These are phyloP conservation scores for Hippoglossus stenolepis DNA, from an alignment of 2,113 vertebrate species.

Conservation along the genomic window DNA sequence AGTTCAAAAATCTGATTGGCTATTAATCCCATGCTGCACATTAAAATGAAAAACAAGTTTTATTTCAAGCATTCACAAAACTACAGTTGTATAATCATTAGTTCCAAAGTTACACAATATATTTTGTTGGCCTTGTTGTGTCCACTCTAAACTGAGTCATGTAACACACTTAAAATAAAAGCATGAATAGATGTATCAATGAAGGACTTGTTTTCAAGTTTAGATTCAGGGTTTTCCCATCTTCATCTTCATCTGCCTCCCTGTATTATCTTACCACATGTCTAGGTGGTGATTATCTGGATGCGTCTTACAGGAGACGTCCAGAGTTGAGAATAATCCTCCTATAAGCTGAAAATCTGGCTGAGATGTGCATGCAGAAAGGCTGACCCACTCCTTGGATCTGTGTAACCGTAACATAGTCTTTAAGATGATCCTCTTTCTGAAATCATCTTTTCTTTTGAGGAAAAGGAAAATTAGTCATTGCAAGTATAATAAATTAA, in stretches of 20 bases:
- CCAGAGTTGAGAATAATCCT: constrained; percentile 67
- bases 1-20: no score
- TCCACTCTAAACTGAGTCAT: not conserved
- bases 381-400: constrained; percentile 45
- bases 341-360: constrained; percentile 70
- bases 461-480: constrained; percentile 33
- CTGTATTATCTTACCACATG: constrained; percentile 54
- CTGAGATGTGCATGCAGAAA: constrained; percentile 47
- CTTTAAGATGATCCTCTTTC: constrained; percentile 53
- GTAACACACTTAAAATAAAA: not conserved
- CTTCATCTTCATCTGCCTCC: constrained; percentile 33
- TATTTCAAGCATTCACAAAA: not conserved
- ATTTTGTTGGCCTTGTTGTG: not conserved
- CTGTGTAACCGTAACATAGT: constrained; percentile 34
- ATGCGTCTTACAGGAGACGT: constrained; percentile 54
- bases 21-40: not conserved
- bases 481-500: not conserved
- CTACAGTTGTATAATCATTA: no score
- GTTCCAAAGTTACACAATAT: not conserved
- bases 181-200: no score
- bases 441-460: constrained; percentile 32
- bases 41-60: no score
- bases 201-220: constrained; percentile 6
- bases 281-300: constrained; percentile 60
- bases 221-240: constrained; percentile 17